These are phyloP conservation scores for Odontomyia ornata DNA, from an alignment of 2,888 invertebrate species.

Conservation along the genomic window DNA sequence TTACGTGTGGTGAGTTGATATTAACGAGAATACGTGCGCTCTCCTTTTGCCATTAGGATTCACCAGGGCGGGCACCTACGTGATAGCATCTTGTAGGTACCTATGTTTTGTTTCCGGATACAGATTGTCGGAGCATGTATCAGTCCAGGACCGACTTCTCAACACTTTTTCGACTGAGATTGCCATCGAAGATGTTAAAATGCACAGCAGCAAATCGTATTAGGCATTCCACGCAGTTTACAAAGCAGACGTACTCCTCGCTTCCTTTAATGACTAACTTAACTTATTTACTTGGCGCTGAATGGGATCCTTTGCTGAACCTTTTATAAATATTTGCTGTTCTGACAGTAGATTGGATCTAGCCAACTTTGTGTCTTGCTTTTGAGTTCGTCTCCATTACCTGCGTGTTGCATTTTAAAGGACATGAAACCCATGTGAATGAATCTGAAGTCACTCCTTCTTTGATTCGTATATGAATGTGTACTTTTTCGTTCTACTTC, in stretches of 20 bases:
- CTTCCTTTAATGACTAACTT: not conserved
- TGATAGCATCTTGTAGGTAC: not conserved
- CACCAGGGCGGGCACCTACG: not conserved
- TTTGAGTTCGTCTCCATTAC: constrained; percentile 6
- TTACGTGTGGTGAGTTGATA: not conserved
- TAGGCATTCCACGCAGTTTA: not conserved
- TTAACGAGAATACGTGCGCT: not conserved
- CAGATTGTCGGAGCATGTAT: not conserved
- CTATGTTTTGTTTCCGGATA: not conserved
- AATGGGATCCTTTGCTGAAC: not conserved
- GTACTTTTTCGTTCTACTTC: no score
- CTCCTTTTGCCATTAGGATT: not conserved
- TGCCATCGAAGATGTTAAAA: not conserved
- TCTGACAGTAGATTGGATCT: no score
- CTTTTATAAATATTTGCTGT: constrained; percentile 26
- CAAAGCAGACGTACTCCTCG: not conserved
- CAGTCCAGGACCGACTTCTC: not conserved
- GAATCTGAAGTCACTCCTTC: not conserved
- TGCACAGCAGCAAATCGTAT: constrained; percentile 1
- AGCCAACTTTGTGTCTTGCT: no score
- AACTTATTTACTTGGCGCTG: not conserved
- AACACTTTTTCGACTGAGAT: not conserved
- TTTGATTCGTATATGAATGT: not conserved
- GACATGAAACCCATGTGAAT: not conserved
- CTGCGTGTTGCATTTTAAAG: constrained; percentile 2